Conservation (phyloP, 2,113 vertebrate species). For the Himantopus leucocephalus region DNA sequence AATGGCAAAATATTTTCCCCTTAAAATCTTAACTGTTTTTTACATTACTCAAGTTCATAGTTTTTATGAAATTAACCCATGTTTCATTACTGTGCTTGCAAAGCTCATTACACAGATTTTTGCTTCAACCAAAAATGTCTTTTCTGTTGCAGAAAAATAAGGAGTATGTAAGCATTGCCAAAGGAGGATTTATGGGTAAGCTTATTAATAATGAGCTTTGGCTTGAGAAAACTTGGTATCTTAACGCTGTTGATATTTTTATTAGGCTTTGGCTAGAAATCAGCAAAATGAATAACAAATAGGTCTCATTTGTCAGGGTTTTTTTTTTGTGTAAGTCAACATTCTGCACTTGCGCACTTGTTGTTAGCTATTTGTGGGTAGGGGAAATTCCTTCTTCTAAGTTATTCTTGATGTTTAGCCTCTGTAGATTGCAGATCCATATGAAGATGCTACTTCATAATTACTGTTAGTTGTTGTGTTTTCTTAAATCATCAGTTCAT, state of each 20-base stretch:
- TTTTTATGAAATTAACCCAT: background rate
- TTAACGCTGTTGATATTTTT: background rate
- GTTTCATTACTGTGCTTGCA: background rate
- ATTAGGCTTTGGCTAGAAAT: background rate
- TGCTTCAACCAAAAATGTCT: background rate
- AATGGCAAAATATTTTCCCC: background rate
- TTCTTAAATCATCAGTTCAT: background rate
- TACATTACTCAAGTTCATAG: background rate
- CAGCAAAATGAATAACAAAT: background rate
- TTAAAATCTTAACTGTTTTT: background rate
- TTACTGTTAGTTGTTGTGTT: background rate
- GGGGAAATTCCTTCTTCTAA: background rate
- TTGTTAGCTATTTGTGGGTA: background rate
- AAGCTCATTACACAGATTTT: background rate
- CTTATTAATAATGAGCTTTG: slow-evolving; percentile 28
- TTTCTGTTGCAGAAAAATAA: slow-evolving; percentile 92
- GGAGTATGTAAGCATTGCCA: slow-evolving; percentile 97
- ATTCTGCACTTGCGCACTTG: background rate
- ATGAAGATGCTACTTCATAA: background rate
- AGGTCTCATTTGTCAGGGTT: background rate
- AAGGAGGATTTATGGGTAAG: slow-evolving; percentile 99
- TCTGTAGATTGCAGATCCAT: background rate
- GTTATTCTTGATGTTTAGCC: background rate
- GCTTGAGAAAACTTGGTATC: background rate
- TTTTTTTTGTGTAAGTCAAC: background rate